Evolutionary conservation across 2,797 vertebrate species (phyloP), one percentile per base, ranked within the genome.

Genomic region (Syngnathus rostellatus): DNA sequence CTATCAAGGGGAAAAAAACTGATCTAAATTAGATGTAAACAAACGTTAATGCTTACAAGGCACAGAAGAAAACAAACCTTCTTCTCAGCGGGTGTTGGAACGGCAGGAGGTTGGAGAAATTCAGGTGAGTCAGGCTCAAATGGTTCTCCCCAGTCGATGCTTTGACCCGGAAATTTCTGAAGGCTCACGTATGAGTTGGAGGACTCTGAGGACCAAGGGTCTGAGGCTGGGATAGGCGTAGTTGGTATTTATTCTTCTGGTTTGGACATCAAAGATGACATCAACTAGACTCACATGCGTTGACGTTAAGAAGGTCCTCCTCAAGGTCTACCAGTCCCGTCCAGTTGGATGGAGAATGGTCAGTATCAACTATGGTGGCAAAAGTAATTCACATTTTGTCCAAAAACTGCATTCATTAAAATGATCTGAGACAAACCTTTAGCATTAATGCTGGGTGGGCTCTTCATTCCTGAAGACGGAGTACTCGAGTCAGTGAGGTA

Each of bases 321-420:
- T 89, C 85, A 1, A 90, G 77, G 71, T 91, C 89, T 25, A 90
- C 84, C 74, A 84, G n/a, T 62, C 88, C 88, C 0, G 91, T 91
- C 90, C 89, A 91, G 79, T 89, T 91, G 6, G 82, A 81, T 10
- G 76, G 70, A 14, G 68, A 8, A 2, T 55, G 21, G n/a, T 81
- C 53, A 5, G 31, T 38, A 2, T 58, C 55, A 9, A 5, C 31
- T 57, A 71, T 65, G 10, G 16, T 40, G 58, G 6, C 45, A 63
- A 8, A 63, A 45, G 12, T 23, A 46, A 46, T 5, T 31, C 21
- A 12, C n/a, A 43, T 6, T 21, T 4, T 39, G 9, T 8, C 11
- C 17, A 63, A n/a, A 25, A 31, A 43, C 10, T 12, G 12, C 41
- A 43, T 3, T 11, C 14, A 45, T 45, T 45, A 14, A 68, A 69